These are phyloP conservation scores for Puntigrus tetrazona DNA, from an alignment of 2,113 vertebrate genomes.

Conservation along the genomic window DNA sequence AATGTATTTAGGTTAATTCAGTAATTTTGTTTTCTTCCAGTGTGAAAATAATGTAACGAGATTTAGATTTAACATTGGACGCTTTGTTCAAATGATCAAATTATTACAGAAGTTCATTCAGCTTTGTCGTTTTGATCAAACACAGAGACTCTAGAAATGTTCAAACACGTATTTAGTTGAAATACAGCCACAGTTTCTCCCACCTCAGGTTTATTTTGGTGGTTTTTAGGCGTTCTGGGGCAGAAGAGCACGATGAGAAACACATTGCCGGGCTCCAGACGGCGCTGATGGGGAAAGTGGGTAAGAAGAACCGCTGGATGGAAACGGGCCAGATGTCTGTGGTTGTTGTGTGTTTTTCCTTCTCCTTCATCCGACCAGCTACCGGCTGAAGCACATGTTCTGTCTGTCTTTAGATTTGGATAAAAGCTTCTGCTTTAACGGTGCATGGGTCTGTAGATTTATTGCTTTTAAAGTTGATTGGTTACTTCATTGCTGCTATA, in stretches of 20 bases:
- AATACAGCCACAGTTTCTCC: background rate
- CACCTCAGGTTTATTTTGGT: conserved; percentile 52
- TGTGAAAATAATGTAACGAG: background rate
- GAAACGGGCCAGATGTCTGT: background rate
- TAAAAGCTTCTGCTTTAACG: background rate
- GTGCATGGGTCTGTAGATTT: background rate
- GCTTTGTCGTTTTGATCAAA: background rate
- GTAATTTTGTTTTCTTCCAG: background rate
- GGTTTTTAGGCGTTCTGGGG: conserved; percentile 57
- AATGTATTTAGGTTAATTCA: background rate
- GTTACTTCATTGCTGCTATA: background rate
- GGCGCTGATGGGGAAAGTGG: conserved; percentile 32
- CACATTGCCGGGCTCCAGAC: conserved; percentile 71
- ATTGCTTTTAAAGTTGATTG: background rate
- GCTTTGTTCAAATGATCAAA: too few species aligned
- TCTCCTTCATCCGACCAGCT: conserved; percentile 4
- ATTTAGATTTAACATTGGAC: background rate
- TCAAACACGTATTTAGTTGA: background rate
- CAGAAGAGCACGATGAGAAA: conserved; percentile 72
- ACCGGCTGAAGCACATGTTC: background rate
- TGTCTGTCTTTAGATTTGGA: background rate
- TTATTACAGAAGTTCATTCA: background rate
- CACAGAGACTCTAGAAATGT: background rate
- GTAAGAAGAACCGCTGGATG: conserved; percentile 26
- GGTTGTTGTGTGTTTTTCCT: conserved; percentile 19